phyloP scores from a whole-genome alignment of 2,797 vertebrate species.

The Phyllotis vaccarum region DNA sequence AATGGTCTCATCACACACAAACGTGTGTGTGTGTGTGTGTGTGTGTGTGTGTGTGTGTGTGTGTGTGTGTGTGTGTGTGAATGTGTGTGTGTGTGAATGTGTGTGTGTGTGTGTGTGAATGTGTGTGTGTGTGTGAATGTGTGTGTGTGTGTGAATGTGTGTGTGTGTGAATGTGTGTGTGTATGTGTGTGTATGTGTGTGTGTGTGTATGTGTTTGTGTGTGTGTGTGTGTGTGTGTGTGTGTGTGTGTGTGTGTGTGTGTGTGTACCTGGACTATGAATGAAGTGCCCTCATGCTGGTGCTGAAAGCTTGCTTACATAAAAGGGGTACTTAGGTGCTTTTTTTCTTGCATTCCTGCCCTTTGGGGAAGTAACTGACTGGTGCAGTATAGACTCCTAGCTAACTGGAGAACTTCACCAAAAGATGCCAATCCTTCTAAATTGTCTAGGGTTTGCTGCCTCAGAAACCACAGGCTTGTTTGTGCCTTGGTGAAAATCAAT shows the following conservation, averaged over 20 bases:
- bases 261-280: accelerated
- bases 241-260: no score
- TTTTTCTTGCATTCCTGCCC: accelerated
- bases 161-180: no score
- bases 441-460: background rate
- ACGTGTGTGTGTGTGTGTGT: no score
- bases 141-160: no score
- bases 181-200: no score
- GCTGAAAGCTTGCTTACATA: background rate
- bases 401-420: background rate
- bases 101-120: no score
- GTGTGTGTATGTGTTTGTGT: no score
- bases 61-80: no score
- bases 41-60: no score
- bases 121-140: no score
- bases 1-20: background rate
- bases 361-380: background rate
- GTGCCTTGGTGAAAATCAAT: background rate
- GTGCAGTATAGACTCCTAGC: background rate
- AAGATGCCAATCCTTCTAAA: background rate
- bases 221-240: no score
- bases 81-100: no score
- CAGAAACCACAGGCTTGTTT: background rate
- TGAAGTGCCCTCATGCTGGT: accelerated
- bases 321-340: accelerated